Base-by-base conservation (phyloP, 2,797 vertebrate genomes). In the Peromyscus aztecus region DNA sequence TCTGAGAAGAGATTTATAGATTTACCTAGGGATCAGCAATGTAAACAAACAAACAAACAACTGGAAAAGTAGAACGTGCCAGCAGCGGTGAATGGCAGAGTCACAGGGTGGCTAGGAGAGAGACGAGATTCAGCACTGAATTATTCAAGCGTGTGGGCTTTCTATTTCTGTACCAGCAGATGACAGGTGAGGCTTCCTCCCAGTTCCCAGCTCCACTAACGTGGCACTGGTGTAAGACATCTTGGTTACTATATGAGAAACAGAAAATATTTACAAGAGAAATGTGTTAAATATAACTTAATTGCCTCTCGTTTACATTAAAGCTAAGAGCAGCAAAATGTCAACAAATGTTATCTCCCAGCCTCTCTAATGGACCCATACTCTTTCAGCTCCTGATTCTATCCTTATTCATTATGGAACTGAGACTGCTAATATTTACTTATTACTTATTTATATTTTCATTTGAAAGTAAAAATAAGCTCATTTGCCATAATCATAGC, bases 241-340 rank as follows among this genome's bases (percentile, higher is more conserved):
- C 96, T 97, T 81, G 94, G 97, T 98, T 98, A 97, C 97, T 98
- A 94, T 98, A 98, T 98, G 82, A 98, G 97, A 98, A 98, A 98
- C 76, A 76, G 97, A 98, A 98, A 98, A 98, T 98, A 98, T 98
- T 98, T 98, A 98, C 97, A 98, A 97, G 96, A 98, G 97, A 98
- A 98, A 98, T 97, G 96, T 98, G 98, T 98, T 98, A 98, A 98
- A 97, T 89, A 93, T 98, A 98, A 98, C 98, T 98, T 98, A 98
- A 99, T 98, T 98, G 98, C 98, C 97, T 98, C 19, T 95, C 96
- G 97, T 98, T 99, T 98, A 98, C 98, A 98, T 98, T 98, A 98
- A 98, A 98, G 97, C 97, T 95, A 98, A 98, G 98, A 98, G 97
- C 95, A 97, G 97, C 91, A 98, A 98, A 98, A 98, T 98, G 98